Evolutionary conservation across 2,888 invertebrate species (phyloP), one percentile per base, ranked within the genome.

Genomic region (Asteroscopus sphinx): DNA sequence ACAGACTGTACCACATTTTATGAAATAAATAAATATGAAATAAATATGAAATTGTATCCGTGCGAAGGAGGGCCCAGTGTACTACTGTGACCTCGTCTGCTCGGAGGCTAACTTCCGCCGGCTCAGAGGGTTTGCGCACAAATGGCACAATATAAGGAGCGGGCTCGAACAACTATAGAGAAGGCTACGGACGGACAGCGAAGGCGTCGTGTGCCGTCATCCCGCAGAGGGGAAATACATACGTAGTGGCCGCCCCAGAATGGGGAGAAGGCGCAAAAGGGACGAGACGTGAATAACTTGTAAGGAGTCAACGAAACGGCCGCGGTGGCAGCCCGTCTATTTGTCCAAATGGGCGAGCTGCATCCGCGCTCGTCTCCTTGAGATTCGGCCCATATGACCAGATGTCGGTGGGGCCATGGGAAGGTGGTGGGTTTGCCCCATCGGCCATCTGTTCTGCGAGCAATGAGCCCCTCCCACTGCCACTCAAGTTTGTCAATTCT

Each of bases 21-120:
- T n/a, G n/a, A n/a, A n/a, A n/a, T n/a, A n/a, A n/a, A n/a, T n/a
- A n/a, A n/a, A n/a, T n/a, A n/a, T n/a, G n/a, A n/a, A n/a, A n/a
- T n/a, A n/a, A n/a, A n/a, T n/a, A n/a, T n/a, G n/a, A n/a, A n/a
- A n/a, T n/a, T n/a, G n/a, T n/a, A n/a, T 2, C 17, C 4, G 0
- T 28, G 48, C 8, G 1, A 40, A 44, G 41, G 53, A 11, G 16
- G 53, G 53, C 2, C 53, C 54, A 1, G 21, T 30, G 0, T 35
- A 49, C n/a, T 54, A 54, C 37, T 8, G 2, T 0, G 58, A 63
- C 6, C 49, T 63, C 12, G 48, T 62, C 0, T 9, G 12, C 11
- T 26, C 52, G n/a, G n/a, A n/a, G n/a, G n/a, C n/a, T n/a, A n/a
- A n/a, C n/a, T n/a, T n/a, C n/a, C n/a, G n/a, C n/a, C 16, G 13